These are phyloP conservation scores for Syngnathus rostellatus DNA, from an alignment of 2,797 vertebrate genomes.

Conservation along the genomic window DNA sequence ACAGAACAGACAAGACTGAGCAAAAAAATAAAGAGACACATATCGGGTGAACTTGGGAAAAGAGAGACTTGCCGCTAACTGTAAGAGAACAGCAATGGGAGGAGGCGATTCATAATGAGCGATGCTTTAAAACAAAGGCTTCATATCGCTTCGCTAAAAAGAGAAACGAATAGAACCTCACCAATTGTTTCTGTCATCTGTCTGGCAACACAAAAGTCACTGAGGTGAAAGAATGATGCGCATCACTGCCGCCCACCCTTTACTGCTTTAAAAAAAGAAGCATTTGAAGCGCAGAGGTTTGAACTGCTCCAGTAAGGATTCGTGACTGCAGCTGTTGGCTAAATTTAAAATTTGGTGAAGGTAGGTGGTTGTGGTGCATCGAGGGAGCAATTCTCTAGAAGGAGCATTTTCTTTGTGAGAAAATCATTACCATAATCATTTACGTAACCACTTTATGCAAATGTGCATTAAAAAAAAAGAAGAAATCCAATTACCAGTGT, in stretches of 20 bases:
- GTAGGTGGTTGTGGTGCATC: neutral
- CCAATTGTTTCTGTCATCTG: neutral
- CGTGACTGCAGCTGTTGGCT: constrained; percentile 8
- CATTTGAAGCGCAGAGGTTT: neutral
- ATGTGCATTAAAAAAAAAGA: neutral
- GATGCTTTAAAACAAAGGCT: neutral
- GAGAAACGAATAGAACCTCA: neutral
- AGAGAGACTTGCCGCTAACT: neutral
- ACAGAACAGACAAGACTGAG: constrained; percentile 58
- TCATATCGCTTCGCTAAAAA: neutral
- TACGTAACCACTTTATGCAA: constrained; percentile 1
- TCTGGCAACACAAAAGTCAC: neutral
- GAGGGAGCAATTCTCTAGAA: neutral
- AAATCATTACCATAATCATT: constrained; percentile 3
- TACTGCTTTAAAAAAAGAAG: constrained; percentile 2
- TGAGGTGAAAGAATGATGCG: constrained; percentile 5
- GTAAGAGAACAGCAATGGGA: neutral
- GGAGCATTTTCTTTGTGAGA: neutral
- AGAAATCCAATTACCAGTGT: constrained; percentile 3
- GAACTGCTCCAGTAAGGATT: neutral
- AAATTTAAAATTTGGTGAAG: constrained; percentile 1
- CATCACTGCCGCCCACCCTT: constrained; percentile 1
- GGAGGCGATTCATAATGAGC: neutral
- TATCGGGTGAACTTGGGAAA: constrained; percentile 1
- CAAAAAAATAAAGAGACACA: constrained; percentile 11